Base-by-base conservation (phyloP, 2,888 invertebrate species). In the Pogonocherus hispidulus region DNA sequence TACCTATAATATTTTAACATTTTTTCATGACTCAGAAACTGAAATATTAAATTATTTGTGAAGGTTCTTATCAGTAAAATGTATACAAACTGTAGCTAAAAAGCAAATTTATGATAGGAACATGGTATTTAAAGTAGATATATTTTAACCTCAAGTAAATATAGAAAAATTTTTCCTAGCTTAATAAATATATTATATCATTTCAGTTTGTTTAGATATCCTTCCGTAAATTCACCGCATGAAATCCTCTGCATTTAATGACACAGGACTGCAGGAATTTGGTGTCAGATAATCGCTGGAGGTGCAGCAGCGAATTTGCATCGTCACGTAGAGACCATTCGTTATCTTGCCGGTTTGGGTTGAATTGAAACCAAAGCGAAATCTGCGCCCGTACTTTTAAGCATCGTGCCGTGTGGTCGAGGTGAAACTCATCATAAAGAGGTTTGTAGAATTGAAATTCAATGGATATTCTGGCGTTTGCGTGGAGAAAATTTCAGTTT, bases 291-390 rank as follows among this genome's bases (percentile, higher is more conserved):
- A 27, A 37, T 46, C 46, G n/a, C 11, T 14, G 11, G 27, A 57
- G 44, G 20, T 44, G 57, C 18, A 27, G 16, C 19, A 14, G 11
- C 32, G 16, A 59, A 66, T 59, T 41, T 51, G 64, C 59, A 59
- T 59, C 37, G 41, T 59, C 59, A 59, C 59, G 66, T 52, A 22
- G 23, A 35, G 41, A 19, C 49, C 37, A 57, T 59, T 59, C 52
- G 49, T 59, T 59, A 59, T 46, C 27, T n/a, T 23, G 19, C 5
- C 3, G 14, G 51, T 23, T 23, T 49, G 35, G 11, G 51, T 23
- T 22, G 51, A 51, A 51, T 66, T 57, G 27, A 59, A 52, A 41
- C 59, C 41, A 37, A 49, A 59, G 51, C 52, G 8, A 23, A 66
- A 59, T 59, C 52, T 9, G 14, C 8, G 37, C 19, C 47, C 55